Percentiles rank a stretch among this genome's conserved stretches.
These are phyloP conservation scores for Onychorhynchus coronatus DNA, from an alignment of 2,113 vertebrate species.

Conservation along the genomic window DNA sequence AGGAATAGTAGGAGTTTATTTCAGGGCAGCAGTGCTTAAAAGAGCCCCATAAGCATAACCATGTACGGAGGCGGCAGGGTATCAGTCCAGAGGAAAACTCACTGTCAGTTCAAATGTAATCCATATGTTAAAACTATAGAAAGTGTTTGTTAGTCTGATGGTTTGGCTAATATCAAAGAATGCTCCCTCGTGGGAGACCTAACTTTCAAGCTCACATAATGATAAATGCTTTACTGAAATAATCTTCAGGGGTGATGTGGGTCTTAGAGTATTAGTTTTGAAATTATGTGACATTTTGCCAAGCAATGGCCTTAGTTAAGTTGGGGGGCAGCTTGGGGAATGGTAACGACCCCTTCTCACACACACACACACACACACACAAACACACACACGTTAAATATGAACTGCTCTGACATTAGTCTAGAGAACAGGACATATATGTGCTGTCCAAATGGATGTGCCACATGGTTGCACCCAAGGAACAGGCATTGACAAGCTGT, in stretches of 20 bases:
- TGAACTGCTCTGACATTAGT: accelerated
- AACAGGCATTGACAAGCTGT: background rate
- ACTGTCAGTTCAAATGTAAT: conserved; percentile 58
- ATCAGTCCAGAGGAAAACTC: conserved; percentile 48
- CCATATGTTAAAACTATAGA: conserved; percentile 62
- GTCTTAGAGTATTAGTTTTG: background rate
- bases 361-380: accelerated
- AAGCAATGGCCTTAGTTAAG: background rate
- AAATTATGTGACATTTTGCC: background rate
- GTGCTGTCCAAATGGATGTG: background rate
- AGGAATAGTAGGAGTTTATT: conserved; percentile 62
- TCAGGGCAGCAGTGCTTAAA: conserved; percentile 45
- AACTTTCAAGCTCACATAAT: conserved; percentile 25
- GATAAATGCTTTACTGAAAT: background rate
- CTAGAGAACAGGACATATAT: background rate
- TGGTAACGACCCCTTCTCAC: background rate
- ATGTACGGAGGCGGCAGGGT: conserved; percentile 18
- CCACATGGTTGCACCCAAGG: background rate
- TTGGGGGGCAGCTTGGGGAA: background rate
- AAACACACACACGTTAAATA: background rate
- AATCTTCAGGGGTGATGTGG: background rate
- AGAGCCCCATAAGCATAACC: conserved; percentile 22
- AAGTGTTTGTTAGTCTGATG: conserved; percentile 50
- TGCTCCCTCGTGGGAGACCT: background rate
- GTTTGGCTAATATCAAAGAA: conserved; percentile 51